Percentiles rank a stretch among this genome's conserved stretches.
Evolutionary conservation across 2,888 invertebrate species (phyloP).

Genomic region (Nebria brevicollis): DNA sequence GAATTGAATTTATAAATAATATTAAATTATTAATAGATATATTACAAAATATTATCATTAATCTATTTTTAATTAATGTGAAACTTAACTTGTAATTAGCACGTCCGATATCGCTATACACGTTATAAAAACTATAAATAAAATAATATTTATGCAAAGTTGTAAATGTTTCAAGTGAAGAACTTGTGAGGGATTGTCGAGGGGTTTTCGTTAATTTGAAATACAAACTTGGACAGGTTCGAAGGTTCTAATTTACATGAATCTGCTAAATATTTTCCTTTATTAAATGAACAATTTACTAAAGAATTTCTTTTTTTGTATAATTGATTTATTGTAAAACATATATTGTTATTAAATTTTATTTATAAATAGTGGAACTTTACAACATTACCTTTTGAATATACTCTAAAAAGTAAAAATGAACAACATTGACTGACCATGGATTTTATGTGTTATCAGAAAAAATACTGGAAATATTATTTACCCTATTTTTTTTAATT

Average conservation of each 20-base stretch:
- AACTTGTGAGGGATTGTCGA: too few species aligned
- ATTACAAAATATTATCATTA: background rate
- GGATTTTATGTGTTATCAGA: too few species aligned
- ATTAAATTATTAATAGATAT: background rate
- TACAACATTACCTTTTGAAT: background rate
- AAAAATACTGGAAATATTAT: too few species aligned
- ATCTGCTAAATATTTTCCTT: background rate
- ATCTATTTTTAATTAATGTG: background rate
- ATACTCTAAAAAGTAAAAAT: too few species aligned
- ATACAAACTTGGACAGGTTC: too few species aligned
- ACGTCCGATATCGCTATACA: background rate
- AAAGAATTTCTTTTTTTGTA: background rate
- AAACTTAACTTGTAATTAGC: background rate
- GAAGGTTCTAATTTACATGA: background rate
- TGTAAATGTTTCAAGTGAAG: too few species aligned
- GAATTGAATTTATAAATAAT: background rate
- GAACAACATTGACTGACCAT: too few species aligned
- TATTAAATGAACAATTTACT: background rate
- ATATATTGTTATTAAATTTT: background rate
- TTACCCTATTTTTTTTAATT: too few species aligned
- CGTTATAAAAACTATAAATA: too few species aligned
- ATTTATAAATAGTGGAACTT: background rate
- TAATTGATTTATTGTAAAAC: background rate
- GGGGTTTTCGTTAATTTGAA: too few species aligned
- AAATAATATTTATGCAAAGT: too few species aligned